These are phyloP conservation scores for Lutjanus erythropterus DNA, from an alignment of 2,113 vertebrate species.

Conservation along the genomic window DNA sequence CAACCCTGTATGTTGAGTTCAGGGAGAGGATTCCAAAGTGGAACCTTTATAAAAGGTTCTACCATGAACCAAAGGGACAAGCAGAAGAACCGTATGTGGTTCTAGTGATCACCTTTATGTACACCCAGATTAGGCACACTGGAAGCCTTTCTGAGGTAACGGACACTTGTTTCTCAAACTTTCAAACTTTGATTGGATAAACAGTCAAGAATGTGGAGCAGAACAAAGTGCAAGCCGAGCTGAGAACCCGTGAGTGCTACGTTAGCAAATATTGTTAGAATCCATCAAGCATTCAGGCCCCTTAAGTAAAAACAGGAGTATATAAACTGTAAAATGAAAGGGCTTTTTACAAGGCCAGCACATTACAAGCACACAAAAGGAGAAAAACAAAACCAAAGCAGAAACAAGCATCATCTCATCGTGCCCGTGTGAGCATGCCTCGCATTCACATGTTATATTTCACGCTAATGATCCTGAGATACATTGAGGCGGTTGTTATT, in stretches of 20 bases:
- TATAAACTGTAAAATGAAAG: slow-evolving; percentile 65
- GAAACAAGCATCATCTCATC: slow-evolving; percentile 75
- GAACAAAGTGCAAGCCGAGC: slow-evolving; percentile 51
- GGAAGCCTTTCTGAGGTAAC: slow-evolving; percentile 28
- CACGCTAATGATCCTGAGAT: slow-evolving; percentile 48
- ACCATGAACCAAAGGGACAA: too few species aligned
- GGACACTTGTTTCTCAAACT: slow-evolving; percentile 37
- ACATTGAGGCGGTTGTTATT: slow-evolving; percentile 15
- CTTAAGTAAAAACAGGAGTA: slow-evolving; percentile 77
- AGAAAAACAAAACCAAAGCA: slow-evolving; percentile 72
- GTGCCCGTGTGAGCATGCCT: slow-evolving; percentile 69
- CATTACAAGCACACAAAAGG: slow-evolving; percentile 65
- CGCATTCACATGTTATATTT: slow-evolving; percentile 60
- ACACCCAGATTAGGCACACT: not conserved
- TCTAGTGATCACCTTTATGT: too few species aligned
- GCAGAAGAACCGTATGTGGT: too few species aligned
- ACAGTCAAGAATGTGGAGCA: slow-evolving; percentile 47
- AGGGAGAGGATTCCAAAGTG: too few species aligned
- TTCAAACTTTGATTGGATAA: slow-evolving; percentile 44
- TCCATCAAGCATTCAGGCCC: slow-evolving; percentile 75
- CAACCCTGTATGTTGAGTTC: too few species aligned
- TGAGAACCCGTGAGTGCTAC: slow-evolving; percentile 54
- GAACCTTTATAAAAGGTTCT: too few species aligned
- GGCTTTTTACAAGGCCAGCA: slow-evolving; percentile 74
- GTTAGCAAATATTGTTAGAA: slow-evolving; percentile 75